Evolutionary conservation across 2,113 vertebrate genomes (phyloP), one percentile per base, ranked within the genome.

Genomic region (Trichechus manatus): DNA sequence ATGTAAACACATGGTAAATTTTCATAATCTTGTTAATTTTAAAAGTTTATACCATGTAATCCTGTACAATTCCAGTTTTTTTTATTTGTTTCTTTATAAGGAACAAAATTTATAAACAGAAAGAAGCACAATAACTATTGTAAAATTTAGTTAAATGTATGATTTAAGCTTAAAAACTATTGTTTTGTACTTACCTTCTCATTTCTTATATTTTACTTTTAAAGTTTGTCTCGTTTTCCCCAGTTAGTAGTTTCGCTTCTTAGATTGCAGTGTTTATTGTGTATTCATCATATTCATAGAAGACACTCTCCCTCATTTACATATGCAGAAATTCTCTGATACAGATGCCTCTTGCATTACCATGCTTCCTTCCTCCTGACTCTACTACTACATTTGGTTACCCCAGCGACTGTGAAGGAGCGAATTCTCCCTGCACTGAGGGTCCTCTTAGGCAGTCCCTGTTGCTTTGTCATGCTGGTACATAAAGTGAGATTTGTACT

Each of bases 21-120:
- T 91, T 91, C 31, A 94, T 90, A 61, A 90, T 39, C 39, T 56
- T 86, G 9, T 81, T 86, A 63, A 91, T 86, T 66, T 90, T 17
- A 42, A 92, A 44, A 47, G 44, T 27, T 83, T 70, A 53, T 29
- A 78, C 74, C 66, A 50, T 87, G 33, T 31, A 70, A n/a, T 77
- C 61, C 68, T 87, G 15, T 75, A 79, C 5, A 80, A 25, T 77
- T 78, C 5, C 19, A 47, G 31, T 19, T 50, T 9, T 63, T 91
- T 79, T 75, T 68, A 13, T 68, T 77, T 61, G 4, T 63, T 80
- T 93, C 9, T 89, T 87, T 36, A 86, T 3, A 61, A 85, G 36
- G 39, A 92, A 50, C 29, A 88, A 56, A 80, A 42, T 80, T 86
- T 66, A 68, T 36, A 61, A 93, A 64, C 13, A 95, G 44, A 15